A percentile compares a stretch with the other conserved stretches of the same genome.
Evolutionary conservation across 2,888 invertebrate genomes (phyloP).

Genomic region (Pandemis cinnamomeana): DNA sequence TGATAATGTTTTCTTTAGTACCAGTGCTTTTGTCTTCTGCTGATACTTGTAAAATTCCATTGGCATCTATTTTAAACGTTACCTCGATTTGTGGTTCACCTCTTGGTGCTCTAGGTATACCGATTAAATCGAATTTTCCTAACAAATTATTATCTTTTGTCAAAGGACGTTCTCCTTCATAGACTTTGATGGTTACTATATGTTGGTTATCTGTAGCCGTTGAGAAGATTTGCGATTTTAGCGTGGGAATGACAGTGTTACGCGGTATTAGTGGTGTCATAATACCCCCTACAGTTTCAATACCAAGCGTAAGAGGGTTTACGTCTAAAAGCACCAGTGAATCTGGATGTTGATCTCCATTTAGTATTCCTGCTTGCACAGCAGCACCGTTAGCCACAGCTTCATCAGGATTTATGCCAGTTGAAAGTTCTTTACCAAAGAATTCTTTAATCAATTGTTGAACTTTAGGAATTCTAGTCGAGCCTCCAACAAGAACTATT

Average conservation of each 20-base stretch:
- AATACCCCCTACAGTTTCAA: constrained; percentile 99
- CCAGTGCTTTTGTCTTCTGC: constrained; percentile 99
- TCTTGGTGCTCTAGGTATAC: constrained; percentile 96
- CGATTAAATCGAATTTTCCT: constrained; percentile 98
- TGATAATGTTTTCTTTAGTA: constrained; percentile 98
- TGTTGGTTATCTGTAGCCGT: constrained; percentile 99
- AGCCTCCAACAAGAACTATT: constrained; percentile 99
- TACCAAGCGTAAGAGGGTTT: constrained; percentile 99
- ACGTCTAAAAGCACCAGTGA: constrained; percentile 98
- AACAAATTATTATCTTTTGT: constrained; percentile 99
- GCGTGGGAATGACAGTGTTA: constrained; percentile 99
- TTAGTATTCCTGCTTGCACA: constrained; percentile 98
- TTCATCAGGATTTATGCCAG: constrained; percentile 99
- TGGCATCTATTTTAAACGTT: constrained; percentile 97
- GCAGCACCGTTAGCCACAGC: constrained; percentile 99
- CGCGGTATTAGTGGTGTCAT: constrained; percentile 99
- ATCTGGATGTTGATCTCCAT: constrained; percentile 98
- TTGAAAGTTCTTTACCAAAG: constrained; percentile 99
- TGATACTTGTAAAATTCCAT: constrained; percentile 97
- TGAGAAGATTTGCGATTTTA: constrained; percentile 99
- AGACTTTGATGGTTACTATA: constrained; percentile 99
- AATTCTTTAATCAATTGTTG: constrained; percentile 96
- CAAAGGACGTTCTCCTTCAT: constrained; percentile 99
- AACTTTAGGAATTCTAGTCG: constrained; percentile 99
- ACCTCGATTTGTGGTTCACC: constrained; percentile 98